Conservation (phyloP, 2,888 invertebrate genomes). For the Cosmia pyralina region DNA sequence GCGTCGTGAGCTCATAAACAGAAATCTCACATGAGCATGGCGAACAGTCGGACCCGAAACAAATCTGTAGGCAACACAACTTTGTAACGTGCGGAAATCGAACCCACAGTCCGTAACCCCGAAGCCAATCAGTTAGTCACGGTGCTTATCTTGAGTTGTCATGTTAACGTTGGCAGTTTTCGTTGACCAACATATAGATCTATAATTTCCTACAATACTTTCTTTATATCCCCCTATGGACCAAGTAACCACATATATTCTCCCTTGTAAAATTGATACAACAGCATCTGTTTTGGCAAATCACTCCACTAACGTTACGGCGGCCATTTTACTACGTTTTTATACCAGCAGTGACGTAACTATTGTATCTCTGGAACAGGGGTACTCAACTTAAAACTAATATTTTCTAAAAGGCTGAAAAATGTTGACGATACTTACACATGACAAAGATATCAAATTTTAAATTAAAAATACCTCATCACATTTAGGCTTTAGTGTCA, state of each 20-base stretch:
- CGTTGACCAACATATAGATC: no score
- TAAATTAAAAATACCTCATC: no score
- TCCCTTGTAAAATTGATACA: neutral
- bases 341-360: slow-evolving; percentile 57
- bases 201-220: neutral
- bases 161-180: no score
- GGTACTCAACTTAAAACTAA: slow-evolving; percentile 25
- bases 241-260: neutral
- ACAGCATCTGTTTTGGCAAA: slow-evolving; percentile 51
- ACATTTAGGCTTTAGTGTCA: no score
- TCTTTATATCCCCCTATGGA: neutral
- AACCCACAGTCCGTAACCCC: neutral
- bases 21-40: no score
- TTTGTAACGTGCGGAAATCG: no score
- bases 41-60: no score
- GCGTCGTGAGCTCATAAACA: no score
- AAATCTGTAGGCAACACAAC: no score
- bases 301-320: slow-evolving; percentile 31
- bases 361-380: slow-evolving; percentile 26
- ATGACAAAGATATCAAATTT: neutral
- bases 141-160: neutral
- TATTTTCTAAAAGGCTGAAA: neutral
- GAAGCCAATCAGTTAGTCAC: neutral
- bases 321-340: slow-evolving; percentile 58
- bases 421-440: neutral